phyloP scores from a whole-genome alignment of 2,797 vertebrate genomes.

The Pempheris klunzingeri region DNA sequence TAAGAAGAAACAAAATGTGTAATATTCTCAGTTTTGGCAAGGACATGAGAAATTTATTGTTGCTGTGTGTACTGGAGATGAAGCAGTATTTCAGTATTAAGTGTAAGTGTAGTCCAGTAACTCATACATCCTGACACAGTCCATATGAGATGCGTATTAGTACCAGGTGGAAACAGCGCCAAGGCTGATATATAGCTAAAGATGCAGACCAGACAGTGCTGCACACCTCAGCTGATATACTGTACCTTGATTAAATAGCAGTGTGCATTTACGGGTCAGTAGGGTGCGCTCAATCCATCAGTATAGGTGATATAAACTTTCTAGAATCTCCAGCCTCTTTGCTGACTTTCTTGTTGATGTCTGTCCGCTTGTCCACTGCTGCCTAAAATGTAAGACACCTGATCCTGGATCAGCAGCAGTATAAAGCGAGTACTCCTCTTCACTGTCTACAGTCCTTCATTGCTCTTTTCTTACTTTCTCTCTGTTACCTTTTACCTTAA shows the following conservation, averaged over 20 bases:
- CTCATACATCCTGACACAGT: constrained; percentile 8
- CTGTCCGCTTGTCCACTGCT: constrained; percentile 11
- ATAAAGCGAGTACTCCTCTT: constrained; percentile 22
- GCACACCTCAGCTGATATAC: constrained; percentile 17
- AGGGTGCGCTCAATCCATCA: constrained; percentile 9
- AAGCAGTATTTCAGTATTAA: constrained; percentile 16
- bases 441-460: background rate
- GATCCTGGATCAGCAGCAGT: constrained; percentile 35
- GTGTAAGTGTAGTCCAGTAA: background rate
- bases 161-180: background rate
- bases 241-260: constrained; percentile 1
- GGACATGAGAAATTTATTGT: background rate
- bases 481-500: constrained; percentile 23
- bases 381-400: constrained; percentile 11
- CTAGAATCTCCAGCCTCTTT: background rate
- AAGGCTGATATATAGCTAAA: background rate
- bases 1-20: background rate
- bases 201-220: background rate
- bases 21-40: constrained; percentile 13
- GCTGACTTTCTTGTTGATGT: constrained; percentile 17
- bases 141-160: background rate
- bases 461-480: background rate
- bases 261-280: constrained; percentile 11
- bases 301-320: constrained; percentile 15
- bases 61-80: background rate